Conservation (phyloP, 2,797 vertebrate species). For the Phataginus tricuspis region DNA sequence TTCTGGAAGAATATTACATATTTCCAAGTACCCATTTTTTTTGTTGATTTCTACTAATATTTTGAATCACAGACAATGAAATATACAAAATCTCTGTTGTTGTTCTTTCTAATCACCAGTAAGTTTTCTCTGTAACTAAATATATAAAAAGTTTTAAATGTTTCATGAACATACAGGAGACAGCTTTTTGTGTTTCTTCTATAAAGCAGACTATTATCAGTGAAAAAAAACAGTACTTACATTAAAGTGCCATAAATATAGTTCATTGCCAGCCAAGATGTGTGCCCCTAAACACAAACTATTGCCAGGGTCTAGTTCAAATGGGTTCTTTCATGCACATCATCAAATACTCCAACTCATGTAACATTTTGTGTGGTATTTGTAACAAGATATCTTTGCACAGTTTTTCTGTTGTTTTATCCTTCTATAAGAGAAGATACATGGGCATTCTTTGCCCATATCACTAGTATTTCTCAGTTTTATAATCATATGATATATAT, state of each 20-base stretch:
- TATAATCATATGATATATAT: neutral
- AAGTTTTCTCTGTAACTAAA: neutral
- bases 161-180: neutral
- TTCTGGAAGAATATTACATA: neutral
- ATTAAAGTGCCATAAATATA: neutral
- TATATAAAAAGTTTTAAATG: neutral
- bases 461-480: neutral
- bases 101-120: neutral
- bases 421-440: neutral
- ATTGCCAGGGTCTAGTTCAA: neutral
- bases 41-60: slow-evolving; percentile 1
- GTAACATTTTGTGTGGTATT: neutral
- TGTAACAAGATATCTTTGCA: neutral
- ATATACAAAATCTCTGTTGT: neutral
- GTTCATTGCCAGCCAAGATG: neutral
- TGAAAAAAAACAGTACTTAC: neutral
- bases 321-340: neutral
- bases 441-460: neutral
- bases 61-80: neutral
- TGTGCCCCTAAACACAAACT: neutral
- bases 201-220: neutral
- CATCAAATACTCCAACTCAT: neutral
- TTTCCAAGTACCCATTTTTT: slow-evolving; percentile 30
- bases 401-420: neutral
- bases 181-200: neutral